Conservation (phyloP, 2,888 invertebrate genomes). For the Teinopalpus imperialis region DNA sequence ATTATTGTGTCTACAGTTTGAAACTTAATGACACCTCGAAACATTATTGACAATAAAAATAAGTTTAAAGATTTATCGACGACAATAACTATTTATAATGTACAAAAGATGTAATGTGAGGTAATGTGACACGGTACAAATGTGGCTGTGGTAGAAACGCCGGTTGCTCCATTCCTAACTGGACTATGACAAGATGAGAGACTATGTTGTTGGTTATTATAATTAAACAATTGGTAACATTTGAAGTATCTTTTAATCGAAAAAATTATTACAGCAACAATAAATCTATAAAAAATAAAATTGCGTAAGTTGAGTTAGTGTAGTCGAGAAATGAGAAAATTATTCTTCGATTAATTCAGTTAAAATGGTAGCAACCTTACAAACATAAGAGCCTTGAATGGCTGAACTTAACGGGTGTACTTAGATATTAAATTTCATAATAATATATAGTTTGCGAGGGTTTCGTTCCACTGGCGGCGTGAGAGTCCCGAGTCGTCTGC, state of each 20-base stretch:
- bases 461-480: slow-evolving; percentile 46
- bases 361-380: slow-evolving; percentile 59
- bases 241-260: slow-evolving; percentile 24
- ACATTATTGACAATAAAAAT: slow-evolving; percentile 66
- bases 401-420: slow-evolving; percentile 47
- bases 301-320: slow-evolving; percentile 27
- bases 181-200: slow-evolving; percentile 37
- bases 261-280: slow-evolving; percentile 24
- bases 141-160: slow-evolving; percentile 47
- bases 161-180: slow-evolving; percentile 57
- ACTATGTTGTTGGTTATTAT: slow-evolving; percentile 23
- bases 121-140: slow-evolving; percentile 70
- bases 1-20: slow-evolving; percentile 55
- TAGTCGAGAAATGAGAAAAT: slow-evolving; percentile 11
- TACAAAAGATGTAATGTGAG: slow-evolving; percentile 71
- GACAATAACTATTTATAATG: slow-evolving; percentile 70
- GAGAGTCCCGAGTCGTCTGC: slow-evolving; percentile 24
- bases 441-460: slow-evolving; percentile 58
- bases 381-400: slow-evolving; percentile 44
- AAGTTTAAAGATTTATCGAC: slow-evolving; percentile 67
- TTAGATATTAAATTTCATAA: slow-evolving; percentile 47
- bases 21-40: slow-evolving; percentile 65
- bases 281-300: slow-evolving; percentile 23
- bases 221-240: slow-evolving; percentile 28
- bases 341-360: slow-evolving; percentile 46